These are phyloP conservation scores for Molorchus minor DNA, from an alignment of 2,888 invertebrate species.

Conservation along the genomic window DNA sequence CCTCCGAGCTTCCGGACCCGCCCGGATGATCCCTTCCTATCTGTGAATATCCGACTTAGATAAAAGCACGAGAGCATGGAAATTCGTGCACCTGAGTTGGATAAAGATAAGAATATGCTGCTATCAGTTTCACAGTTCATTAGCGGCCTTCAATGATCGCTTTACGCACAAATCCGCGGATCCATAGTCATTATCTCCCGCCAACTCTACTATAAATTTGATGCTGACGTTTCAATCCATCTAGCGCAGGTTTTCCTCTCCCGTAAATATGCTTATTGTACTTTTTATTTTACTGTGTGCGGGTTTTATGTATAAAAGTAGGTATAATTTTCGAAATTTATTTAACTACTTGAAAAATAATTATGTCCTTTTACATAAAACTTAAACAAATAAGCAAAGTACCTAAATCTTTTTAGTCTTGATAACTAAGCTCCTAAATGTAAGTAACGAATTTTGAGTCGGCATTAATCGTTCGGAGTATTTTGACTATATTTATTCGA, in stretches of 20 bases:
- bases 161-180: slow-evolving; percentile 49
- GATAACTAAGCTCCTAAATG: no score
- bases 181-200: slow-evolving; percentile 25
- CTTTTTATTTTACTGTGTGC: slow-evolving; percentile 4
- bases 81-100: slow-evolving; percentile 38
- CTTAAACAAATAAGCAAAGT: no score
- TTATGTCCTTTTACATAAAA: no score
- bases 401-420: no score
- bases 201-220: slow-evolving; percentile 23
- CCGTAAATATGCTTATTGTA: slow-evolving; percentile 26
- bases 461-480: no score
- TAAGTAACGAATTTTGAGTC: no score
- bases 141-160: slow-evolving; percentile 55
- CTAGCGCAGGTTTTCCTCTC: slow-evolving; percentile 19
- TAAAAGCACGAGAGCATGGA: slow-evolving; percentile 27
- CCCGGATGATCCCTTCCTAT: slow-evolving; percentile 28
- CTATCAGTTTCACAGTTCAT: slow-evolving; percentile 60
- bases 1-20: slow-evolving; percentile 35
- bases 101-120: slow-evolving; percentile 46
- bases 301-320: no score
- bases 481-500: no score
- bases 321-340: no score
- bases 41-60: slow-evolving; percentile 27
- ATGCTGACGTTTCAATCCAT: slow-evolving; percentile 24
- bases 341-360: no score